Conservation (phyloP, 2,797 vertebrate genomes). For the Ctenopoma multispine region DNA sequence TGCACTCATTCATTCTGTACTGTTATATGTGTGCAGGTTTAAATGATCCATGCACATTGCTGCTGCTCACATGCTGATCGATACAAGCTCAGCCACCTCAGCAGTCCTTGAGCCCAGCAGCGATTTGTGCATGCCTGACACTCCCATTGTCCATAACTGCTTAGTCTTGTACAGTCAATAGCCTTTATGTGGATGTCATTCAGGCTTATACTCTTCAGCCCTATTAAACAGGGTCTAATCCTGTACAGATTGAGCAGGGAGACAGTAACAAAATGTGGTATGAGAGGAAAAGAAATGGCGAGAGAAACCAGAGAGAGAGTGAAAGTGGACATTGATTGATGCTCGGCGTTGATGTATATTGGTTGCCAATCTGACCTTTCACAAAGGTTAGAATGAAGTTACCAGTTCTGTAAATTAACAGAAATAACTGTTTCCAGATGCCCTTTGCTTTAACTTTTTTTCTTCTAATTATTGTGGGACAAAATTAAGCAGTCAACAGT, state of each 20-base stretch:
- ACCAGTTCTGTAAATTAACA: constrained; percentile 14
- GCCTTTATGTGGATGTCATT: constrained; percentile 61
- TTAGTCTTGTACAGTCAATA: constrained; percentile 70
- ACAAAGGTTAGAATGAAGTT: constrained; percentile 39
- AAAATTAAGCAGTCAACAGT: constrained; percentile 15
- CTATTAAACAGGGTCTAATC: constrained; percentile 47
- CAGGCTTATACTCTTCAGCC: constrained; percentile 49
- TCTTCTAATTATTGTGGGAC: constrained; percentile 4
- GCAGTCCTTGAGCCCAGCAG: constrained; percentile 59
- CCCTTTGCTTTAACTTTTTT: constrained; percentile 7
- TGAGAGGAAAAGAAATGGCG: background rate
- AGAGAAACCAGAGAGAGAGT: background rate
- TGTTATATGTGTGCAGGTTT: background rate
- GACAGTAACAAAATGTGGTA: constrained; percentile 1
- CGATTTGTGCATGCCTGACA: constrained; percentile 42
- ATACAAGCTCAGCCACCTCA: constrained; percentile 68
- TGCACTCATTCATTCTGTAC: background rate
- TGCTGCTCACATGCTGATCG: constrained; percentile 48
- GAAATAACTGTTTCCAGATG: constrained; percentile 28
- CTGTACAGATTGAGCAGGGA: background rate
- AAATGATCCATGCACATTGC: constrained; percentile 27
- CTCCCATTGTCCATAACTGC: constrained; percentile 56
- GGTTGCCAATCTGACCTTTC: constrained; percentile 43
- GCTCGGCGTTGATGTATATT: constrained; percentile 34
- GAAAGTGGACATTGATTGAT: constrained; percentile 41